Conservation (phyloP, 2,113 vertebrate species). For the Heterocephalus glaber region DNA sequence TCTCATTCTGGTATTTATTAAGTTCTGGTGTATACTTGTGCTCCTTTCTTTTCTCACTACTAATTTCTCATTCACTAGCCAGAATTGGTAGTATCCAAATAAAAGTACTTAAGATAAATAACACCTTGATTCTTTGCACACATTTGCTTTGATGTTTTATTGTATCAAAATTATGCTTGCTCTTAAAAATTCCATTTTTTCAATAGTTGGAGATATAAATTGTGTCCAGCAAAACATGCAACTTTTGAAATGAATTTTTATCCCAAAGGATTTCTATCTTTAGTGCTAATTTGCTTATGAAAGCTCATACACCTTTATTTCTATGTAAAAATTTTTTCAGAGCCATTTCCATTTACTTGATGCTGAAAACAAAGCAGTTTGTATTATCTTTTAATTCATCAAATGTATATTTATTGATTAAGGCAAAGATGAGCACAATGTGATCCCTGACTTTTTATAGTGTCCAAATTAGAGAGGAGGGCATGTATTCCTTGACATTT, state of each 20-base stretch:
- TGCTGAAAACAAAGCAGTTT: neutral
- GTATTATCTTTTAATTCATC: neutral
- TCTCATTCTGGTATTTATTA: conserved; percentile 9
- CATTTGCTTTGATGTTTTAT: neutral
- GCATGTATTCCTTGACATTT: neutral
- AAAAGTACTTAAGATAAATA: neutral
- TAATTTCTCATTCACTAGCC: conserved; percentile 32
- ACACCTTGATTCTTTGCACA: neutral
- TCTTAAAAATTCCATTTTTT: neutral
- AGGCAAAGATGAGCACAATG: neutral
- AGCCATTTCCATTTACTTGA: neutral
- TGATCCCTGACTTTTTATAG: neutral
- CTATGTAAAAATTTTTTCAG: conserved; percentile 2
- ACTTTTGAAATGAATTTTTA: neutral
- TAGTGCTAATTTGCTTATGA: neutral
- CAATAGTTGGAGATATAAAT: conserved; percentile 33
- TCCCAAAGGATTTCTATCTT: neutral
- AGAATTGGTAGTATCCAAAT: neutral
- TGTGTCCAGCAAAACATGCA: neutral
- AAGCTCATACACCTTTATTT: neutral
- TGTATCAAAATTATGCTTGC: neutral
- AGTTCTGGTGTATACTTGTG: neutral
- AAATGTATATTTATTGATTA: neutral
- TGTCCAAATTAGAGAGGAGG: neutral
- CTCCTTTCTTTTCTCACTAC: neutral